These are phyloP conservation scores for Dinoponera quadriceps DNA, from an alignment of 1,140 invertebrate species.

Conservation along the genomic window DNA sequence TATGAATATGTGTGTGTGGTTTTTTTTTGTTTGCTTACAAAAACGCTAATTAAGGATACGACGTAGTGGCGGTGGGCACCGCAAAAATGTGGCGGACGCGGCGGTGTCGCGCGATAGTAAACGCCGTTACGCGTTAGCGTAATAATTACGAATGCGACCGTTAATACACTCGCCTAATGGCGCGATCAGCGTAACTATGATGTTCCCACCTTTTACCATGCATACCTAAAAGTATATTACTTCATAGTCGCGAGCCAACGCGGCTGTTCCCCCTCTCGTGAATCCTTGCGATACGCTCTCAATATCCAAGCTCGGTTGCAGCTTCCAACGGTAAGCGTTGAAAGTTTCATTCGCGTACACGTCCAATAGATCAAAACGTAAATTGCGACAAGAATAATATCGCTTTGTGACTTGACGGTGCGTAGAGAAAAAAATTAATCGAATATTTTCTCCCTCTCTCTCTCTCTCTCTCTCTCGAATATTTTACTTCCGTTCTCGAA, in stretches of 20 bases:
- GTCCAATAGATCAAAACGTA: slow-evolving; percentile 6
- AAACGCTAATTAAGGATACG: slow-evolving; percentile 23
- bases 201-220: not conserved
- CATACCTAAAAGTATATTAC: slow-evolving; percentile 29
- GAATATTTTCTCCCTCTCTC: no score
- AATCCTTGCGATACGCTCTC: not conserved
- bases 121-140: slow-evolving; percentile 26
- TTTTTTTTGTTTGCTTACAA: not conserved
- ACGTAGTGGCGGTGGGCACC: not conserved
- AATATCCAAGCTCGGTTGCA: slow-evolving; percentile 1
- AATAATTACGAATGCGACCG: slow-evolving; percentile 45
- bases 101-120: not conserved
- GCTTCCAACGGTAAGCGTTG: not conserved
- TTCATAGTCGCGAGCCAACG: not conserved
- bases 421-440: not conserved
- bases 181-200: not conserved
- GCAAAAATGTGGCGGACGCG: not conserved
- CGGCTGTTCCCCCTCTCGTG: not conserved
- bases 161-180: slow-evolving; percentile 35
- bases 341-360: not conserved
- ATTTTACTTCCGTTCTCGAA: slow-evolving; percentile 16
- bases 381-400: slow-evolving; percentile 8
- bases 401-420: not conserved
- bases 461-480: not conserved
- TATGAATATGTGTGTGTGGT: not conserved